phyloP scores from a whole-genome alignment of 2,113 vertebrate species.

The Promerops cafer region DNA sequence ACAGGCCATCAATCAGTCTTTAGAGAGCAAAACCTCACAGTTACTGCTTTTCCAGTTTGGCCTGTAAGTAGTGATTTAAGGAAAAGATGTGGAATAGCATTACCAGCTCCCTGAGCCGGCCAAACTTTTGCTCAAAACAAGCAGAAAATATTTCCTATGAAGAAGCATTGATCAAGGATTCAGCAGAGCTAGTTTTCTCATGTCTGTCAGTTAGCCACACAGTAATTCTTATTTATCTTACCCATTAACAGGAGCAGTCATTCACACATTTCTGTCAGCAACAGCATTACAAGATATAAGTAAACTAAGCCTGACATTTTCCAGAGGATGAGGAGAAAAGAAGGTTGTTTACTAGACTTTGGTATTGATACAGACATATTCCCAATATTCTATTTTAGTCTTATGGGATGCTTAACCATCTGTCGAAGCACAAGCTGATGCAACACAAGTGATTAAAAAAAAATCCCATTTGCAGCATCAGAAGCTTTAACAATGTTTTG shows the following conservation, averaged over 20 bases:
- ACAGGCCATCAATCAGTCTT: background rate
- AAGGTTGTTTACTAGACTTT: background rate
- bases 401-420: background rate
- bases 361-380: background rate
- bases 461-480: background rate
- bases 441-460: background rate
- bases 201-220: background rate
- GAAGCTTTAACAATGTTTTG: background rate
- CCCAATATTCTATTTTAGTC: background rate
- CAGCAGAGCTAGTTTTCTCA: background rate
- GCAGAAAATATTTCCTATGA: background rate
- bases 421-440: background rate
- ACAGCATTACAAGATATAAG: background rate
- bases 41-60: background rate
- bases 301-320: background rate
- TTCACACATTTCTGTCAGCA: background rate
- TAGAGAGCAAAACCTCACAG: background rate
- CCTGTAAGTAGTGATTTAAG: background rate
- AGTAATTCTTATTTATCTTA: background rate
- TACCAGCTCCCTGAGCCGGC: background rate
- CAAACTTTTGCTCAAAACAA: background rate
- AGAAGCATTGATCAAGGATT: background rate
- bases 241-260: background rate
- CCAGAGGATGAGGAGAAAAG: background rate
- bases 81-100: background rate